Evolutionary conservation across 2,888 invertebrate species (phyloP).

Genomic region (Caenorhabditis japonica): DNA sequence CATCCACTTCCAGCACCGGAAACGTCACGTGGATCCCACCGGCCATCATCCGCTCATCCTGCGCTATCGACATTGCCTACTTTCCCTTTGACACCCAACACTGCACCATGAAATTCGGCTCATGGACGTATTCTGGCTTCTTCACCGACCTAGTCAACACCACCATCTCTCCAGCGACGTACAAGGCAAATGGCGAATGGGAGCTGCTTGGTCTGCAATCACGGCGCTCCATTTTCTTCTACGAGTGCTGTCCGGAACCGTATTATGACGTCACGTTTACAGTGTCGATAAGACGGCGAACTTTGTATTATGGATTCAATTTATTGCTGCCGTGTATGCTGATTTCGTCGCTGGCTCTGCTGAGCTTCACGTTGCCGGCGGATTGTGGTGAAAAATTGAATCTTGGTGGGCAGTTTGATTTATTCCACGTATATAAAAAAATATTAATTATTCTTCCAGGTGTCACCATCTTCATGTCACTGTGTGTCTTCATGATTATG

Average conservation of each 20-base stretch:
- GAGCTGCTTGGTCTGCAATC: slow-evolving; percentile 79
- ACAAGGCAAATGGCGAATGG: slow-evolving; percentile 82
- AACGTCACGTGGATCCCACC: slow-evolving; percentile 74
- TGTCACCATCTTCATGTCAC: slow-evolving; percentile 83
- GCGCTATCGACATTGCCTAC: slow-evolving; percentile 69
- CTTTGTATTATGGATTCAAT: slow-evolving; percentile 84
- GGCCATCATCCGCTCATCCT: slow-evolving; percentile 69
- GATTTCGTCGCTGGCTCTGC: slow-evolving; percentile 97
- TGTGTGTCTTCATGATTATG: slow-evolving; percentile 97
- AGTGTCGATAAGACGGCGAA: slow-evolving; percentile 87
- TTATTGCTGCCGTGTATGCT: slow-evolving; percentile 98
- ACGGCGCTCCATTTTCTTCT: slow-evolving; percentile 69
- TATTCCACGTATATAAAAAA: too few species aligned
- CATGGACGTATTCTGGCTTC: slow-evolving; percentile 87
- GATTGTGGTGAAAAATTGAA: slow-evolving; percentile 99
- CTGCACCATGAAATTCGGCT: slow-evolving; percentile 84
- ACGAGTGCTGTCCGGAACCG: slow-evolving; percentile 77
- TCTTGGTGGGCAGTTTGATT: slow-evolving; percentile 83
- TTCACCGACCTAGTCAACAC: slow-evolving; percentile 77
- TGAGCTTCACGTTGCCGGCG: slow-evolving; percentile 97
- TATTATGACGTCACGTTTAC: slow-evolving; percentile 93
- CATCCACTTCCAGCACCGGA: slow-evolving; percentile 74
- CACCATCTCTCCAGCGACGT: slow-evolving; percentile 80
- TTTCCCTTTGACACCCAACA: slow-evolving; percentile 79
- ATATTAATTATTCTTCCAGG: slow-evolving; percentile 67